Evolutionary conservation across 2,888 invertebrate species (phyloP).

Genomic region (Ormyrus pomaceus): DNA sequence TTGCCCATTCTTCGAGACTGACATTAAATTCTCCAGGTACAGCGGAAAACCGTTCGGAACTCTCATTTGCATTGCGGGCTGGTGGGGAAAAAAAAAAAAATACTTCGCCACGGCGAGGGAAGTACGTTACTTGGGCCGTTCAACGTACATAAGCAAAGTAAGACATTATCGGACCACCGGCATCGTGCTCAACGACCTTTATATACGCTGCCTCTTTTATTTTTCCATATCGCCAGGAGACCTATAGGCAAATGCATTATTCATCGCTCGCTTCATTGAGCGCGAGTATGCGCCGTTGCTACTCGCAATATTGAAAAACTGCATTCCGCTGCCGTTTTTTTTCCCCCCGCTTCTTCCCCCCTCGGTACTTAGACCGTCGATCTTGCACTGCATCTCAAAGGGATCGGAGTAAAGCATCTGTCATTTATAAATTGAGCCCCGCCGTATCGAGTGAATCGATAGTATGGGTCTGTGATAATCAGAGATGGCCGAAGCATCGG

Average conservation of each 20-base stretch:
- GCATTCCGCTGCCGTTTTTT: slow-evolving; percentile 6
- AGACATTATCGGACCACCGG: slow-evolving; percentile 46
- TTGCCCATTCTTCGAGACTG: no score
- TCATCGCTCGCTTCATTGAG: slow-evolving; percentile 48
- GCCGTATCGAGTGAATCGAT: no score
- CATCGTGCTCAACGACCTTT: slow-evolving; percentile 19
- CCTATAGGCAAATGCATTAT: slow-evolving; percentile 48
- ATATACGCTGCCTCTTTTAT: slow-evolving; percentile 35
- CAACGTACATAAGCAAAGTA: not conserved
- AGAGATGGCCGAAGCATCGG: no score
- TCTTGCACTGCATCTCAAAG: not conserved
- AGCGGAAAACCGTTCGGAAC: no score
- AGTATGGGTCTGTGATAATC: no score
- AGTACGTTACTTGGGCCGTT: no score
- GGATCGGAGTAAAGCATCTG: no score
- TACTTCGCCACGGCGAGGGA: no score
- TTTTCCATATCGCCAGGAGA: slow-evolving; percentile 12
- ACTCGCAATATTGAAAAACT: slow-evolving; percentile 50
- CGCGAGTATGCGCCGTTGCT: slow-evolving; percentile 30
- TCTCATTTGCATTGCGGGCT: no score
- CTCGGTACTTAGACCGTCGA: not conserved
- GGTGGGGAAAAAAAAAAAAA: no score
- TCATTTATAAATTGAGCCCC: no score
- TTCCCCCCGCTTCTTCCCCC: not conserved
- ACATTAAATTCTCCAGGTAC: no score